Percentiles rank a stretch among this genome's conserved stretches.
Conservation (phyloP, 1,140 invertebrate genomes). For the Lamellibrachia luymesi region DNA sequence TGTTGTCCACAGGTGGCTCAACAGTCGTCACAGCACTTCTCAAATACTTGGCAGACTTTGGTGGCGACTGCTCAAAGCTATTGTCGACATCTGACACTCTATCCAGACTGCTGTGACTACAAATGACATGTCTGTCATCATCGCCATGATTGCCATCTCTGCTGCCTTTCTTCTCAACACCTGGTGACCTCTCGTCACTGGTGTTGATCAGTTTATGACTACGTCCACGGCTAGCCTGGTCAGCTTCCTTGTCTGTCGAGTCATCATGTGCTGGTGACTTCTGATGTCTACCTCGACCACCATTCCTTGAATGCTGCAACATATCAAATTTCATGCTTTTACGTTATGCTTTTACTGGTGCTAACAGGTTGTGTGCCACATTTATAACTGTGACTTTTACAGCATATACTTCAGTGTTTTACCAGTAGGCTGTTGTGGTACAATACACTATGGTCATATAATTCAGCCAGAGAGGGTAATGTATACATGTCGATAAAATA, state of each 20-base stretch:
- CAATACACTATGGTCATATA: too few relatives aligned
- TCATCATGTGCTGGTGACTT: neutral
- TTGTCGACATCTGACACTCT: neutral
- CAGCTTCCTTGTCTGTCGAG: neutral
- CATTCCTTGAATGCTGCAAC: neutral
- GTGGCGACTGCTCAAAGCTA: neutral
- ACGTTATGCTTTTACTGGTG: neutral
- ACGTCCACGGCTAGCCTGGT: neutral
- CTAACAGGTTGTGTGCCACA: neutral
- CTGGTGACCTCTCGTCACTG: neutral
- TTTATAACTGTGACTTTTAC: too few relatives aligned
- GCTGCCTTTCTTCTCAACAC: neutral
- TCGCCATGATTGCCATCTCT: neutral
- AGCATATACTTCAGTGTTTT: too few relatives aligned
- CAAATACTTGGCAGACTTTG: neutral
- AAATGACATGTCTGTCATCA: neutral
- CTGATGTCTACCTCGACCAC: neutral
- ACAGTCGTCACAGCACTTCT: slow-evolving; percentile 14
- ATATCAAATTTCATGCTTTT: neutral
- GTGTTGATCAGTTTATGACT: neutral
- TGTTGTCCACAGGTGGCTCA: neutral
- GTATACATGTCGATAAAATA: too few relatives aligned
- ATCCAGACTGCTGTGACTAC: slow-evolving; percentile 1
- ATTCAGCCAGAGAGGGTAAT: too few relatives aligned
- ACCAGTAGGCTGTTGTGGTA: too few relatives aligned